Evolutionary conservation across 2,797 vertebrate species (phyloP).

Genomic region (Mormyrus hasselquistii): DNA sequence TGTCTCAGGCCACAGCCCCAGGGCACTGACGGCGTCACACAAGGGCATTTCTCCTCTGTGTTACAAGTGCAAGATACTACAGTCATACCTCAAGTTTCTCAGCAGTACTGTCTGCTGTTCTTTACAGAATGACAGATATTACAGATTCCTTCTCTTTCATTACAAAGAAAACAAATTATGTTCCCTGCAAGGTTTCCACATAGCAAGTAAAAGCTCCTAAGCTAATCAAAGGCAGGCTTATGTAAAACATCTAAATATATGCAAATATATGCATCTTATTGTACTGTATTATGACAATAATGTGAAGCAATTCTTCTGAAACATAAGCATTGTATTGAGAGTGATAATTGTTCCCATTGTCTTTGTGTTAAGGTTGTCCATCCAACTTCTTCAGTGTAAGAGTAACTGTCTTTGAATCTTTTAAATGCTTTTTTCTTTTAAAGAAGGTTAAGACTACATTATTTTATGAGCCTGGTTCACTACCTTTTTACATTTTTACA

Average conservation of each 20-base stretch:
- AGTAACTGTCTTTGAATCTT: background rate
- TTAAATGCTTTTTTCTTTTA: background rate
- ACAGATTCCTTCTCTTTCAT: background rate
- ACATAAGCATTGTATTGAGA: background rate
- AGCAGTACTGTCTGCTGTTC: background rate
- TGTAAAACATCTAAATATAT: background rate
- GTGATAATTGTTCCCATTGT: background rate
- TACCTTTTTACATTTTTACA: background rate
- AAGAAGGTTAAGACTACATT: background rate
- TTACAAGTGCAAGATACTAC: background rate
- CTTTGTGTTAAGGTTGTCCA: background rate
- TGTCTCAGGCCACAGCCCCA: background rate
- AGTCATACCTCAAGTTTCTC: background rate
- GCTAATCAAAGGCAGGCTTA: background rate
- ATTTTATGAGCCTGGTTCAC: background rate
- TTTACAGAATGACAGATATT: background rate
- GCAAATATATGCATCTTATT: conserved; percentile 1
- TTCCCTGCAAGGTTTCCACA: background rate
- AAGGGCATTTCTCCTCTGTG: background rate
- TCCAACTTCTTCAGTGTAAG: background rate
- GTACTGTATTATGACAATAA: background rate
- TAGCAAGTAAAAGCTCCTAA: background rate
- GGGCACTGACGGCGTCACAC: background rate
- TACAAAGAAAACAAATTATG: background rate
- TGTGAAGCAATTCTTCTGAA: background rate